Base-by-base conservation (phyloP, 2,888 invertebrate genomes). In the Dorcus parallelipipedus region DNA sequence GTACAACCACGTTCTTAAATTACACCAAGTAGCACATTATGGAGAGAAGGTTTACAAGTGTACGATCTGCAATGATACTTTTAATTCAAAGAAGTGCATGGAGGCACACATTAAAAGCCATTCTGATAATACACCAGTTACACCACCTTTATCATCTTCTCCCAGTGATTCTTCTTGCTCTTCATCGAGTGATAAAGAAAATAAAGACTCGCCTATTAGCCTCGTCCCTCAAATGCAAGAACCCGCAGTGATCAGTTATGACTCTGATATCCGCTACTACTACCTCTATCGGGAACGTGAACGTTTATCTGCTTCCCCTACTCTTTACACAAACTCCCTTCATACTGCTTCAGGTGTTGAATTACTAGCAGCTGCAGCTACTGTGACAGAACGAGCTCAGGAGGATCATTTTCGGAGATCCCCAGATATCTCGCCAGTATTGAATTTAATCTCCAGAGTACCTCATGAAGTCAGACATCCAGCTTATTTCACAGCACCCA, bases 21-120 rank as follows among this genome's bases (percentile, higher is more conserved):
- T 94, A 54, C 95, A 95, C 60, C 77, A 78, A 65, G 93, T 94
- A 39, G 92, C 93, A 67, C 95, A 95, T 77, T 93, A 91, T 69
- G 94, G 94, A 0, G 91, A 94, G 74, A 93, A 94, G 71, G 93
- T 94, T 60, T 94, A 95, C 80, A 93, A 94, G 70, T 95, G 95
- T 77, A 94, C 93, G 3, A 89, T 94, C 23, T 95, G 95, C 77
- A 91, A 93, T 70, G 91, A 92, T 69, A 94, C 93, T 0, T 95
- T 95, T 73, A 92, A 89, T 70, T 93, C 91, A 26, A 94, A 94
- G 77, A 94, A 94, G 74, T 89, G 89, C 67, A 91, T 95, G 90
- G 94, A 94, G 75, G 85, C 90, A 10, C 94, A 95, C 77, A 93
- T 94, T 56, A 89, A 89, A 73, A 87, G 86, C 1, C 90, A 90